Evolutionary conservation across 2,113 vertebrate genomes (phyloP), one percentile per base, ranked within the genome.

Genomic region (Sporophila hypoxantha): DNA sequence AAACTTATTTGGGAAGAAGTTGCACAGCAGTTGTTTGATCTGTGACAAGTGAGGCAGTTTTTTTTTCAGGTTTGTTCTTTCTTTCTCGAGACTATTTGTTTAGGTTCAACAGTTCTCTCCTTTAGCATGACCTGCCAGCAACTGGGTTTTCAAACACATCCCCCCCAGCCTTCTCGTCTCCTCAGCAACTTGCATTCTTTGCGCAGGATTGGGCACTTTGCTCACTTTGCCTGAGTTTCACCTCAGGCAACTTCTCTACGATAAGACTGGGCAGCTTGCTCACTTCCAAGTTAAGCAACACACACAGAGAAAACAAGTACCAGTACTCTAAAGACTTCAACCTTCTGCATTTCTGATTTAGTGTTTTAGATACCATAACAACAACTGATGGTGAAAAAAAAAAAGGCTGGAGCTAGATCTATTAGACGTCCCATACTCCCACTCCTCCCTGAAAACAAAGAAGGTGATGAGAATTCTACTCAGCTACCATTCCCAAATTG

Each of bases 211-310:
- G 67, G 62, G 83, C 70, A 82, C 78, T 76, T 91, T 93, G 76
- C 70, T 85, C 55, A n/a, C n/a, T n/a, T n/a, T n/a, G n/a, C n/a
- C n/a, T n/a, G n/a, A 47, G 60, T 76, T 92, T 62, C 74, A 91
- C 74, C 34, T 59, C 65, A 69, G 50, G 66, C 55, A 89, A 78
- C 17, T 53, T 66, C 37, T 75, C 57, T 49, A 37, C 23, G 52
- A 15, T 34, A 64, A 76, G 37, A 68, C 23, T 17, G 8, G 32
- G 46, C 62, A 82, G 37, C 26, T 87, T 79, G 41, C 50, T 82
- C 70, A 61, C 55, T 42, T 84, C 44, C 41, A 83, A 71, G 65
- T 86, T 84, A 85, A 78, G 66, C 41, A 88, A 71, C 17, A 75
- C 19, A 50, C 14, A 18, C 14, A 46, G 0, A 42, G 0, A 66